A percentile compares a stretch with the other conserved stretches of the same genome.
Evolutionary conservation across 2,113 vertebrate species (phyloP).

Genomic region (Colius striatus): DNA sequence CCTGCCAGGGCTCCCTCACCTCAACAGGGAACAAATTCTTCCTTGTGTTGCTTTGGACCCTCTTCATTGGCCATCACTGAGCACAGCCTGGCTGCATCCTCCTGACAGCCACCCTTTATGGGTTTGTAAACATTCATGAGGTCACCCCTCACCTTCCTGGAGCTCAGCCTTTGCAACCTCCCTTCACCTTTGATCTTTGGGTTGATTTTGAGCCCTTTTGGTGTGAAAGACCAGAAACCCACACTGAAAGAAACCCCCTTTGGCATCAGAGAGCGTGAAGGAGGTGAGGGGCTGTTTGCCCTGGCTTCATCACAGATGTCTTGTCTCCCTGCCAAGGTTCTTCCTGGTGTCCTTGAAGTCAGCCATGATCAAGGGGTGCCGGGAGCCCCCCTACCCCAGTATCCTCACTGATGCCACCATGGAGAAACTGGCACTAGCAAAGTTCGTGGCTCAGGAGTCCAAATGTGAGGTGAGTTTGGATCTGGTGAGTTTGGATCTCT

Average conservation of each 20-base stretch:
- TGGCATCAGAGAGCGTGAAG: rapidly evolving
- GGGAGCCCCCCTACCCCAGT: slow-evolving; percentile 91
- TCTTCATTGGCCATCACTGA: no score
- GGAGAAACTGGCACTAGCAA: slow-evolving; percentile 93
- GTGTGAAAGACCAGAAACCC: not conserved
- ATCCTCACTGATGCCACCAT: slow-evolving; percentile 95
- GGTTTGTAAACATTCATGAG: no score
- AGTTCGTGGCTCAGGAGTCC: slow-evolving; percentile 95
- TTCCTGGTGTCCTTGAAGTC: slow-evolving; percentile 89
- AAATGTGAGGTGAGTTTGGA: slow-evolving; percentile 85
- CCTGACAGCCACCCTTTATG: no score
- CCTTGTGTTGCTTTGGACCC: no score
- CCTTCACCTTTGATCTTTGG: not conserved
- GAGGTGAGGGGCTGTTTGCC: not conserved
- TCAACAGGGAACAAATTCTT: no score
- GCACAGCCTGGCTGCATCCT: no score
- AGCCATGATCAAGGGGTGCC: slow-evolving; percentile 92
- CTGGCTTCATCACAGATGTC: not conserved
- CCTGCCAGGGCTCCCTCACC: no score
- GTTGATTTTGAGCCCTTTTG: not conserved
- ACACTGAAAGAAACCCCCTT: rapidly evolving
- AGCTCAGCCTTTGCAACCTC: not conserved
- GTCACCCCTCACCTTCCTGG: not conserved
- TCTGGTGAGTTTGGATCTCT: no score
- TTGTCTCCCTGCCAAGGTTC: slow-evolving; percentile 81